Base-by-base conservation (phyloP, 2,888 invertebrate species). In the Mythimna vitellina region DNA sequence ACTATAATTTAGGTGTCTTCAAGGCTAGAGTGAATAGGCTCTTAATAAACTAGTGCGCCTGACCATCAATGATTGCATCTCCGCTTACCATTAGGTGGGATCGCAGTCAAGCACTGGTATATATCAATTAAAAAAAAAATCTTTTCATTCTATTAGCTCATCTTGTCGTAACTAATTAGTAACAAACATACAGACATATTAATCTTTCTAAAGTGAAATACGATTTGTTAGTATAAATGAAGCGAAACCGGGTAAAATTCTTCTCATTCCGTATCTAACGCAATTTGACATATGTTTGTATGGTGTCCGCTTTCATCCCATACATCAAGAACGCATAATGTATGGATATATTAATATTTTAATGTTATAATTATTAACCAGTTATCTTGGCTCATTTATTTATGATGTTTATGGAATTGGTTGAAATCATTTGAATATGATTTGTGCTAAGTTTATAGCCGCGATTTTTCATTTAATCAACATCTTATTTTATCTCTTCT, bases 311-410 rank as follows among this genome's bases (percentile, higher is more conserved):
- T 86, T 86, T 81, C 84, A 75, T 73, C 53, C 32, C 68, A 82
- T 84, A 71, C 78, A 85, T 87, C 80, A 83, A 70, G 73, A 54
- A 70, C 65, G 60, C 71, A 81, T 82, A 75, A 87, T 83, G 73
- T 80, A 87, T 87, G 69, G 79, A 60, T n/a, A 67, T 51, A 68
- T 76, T 82, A 84, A 82, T 87, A 87, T 87, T 86, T 80, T 85
- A 87, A 87, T 86, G 80, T 76, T 73, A 79, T 81, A 76, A 83
- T 82, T 84, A 80, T 80, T 81, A 80, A 80, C 80, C 67, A 72
- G 81, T 81, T 81, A 77, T 68, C 32, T 80, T 65, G 70, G 38
- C 57, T 70, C 67, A 67, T 42, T 66, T 73, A 70, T 76, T 73
- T 73, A 81, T 65, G 57, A 80, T 77, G 29, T 76, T 77, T 76